phyloP scores from a whole-genome alignment of 2,113 vertebrate species.

The Pagrus major region DNA sequence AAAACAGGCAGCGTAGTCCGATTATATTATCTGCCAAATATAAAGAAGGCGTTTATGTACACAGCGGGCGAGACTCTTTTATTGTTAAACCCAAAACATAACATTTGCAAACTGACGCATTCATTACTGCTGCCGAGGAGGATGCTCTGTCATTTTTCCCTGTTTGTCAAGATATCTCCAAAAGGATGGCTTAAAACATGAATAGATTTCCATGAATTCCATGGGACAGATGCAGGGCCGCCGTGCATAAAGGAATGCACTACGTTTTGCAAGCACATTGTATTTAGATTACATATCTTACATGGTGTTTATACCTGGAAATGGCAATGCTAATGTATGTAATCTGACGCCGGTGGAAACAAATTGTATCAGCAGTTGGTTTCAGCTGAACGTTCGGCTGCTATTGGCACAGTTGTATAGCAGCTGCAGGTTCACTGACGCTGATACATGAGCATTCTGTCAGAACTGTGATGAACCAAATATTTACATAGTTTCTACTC shows the following conservation, averaged over 20 bases:
- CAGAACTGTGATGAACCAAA: no score
- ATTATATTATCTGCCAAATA: conserved; percentile 26
- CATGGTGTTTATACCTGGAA: neutral
- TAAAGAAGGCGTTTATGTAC: neutral
- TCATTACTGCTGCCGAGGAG: neutral
- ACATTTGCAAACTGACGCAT: neutral
- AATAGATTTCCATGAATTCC: neutral
- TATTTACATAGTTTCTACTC: no score
- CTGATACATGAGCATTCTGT: no score
- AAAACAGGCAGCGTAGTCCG: neutral
- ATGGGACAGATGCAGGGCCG: neutral
- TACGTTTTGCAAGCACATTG: neutral
- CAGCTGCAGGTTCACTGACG: no score
- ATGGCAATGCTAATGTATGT: no score
- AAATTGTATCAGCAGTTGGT: no score
- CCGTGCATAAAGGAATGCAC: neutral
- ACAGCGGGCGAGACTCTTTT: neutral
- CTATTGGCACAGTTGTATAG: no score
- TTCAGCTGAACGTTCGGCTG: no score
- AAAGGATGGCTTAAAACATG: neutral
- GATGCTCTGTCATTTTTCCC: neutral
- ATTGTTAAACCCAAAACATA: neutral
- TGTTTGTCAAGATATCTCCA: neutral
- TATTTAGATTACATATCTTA: neutral
- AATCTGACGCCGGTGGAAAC: no score